Percentiles rank a stretch among this genome's conserved stretches.
Conservation (phyloP, 2,797 vertebrate genomes). For the Decapterus maruadsi region DNA sequence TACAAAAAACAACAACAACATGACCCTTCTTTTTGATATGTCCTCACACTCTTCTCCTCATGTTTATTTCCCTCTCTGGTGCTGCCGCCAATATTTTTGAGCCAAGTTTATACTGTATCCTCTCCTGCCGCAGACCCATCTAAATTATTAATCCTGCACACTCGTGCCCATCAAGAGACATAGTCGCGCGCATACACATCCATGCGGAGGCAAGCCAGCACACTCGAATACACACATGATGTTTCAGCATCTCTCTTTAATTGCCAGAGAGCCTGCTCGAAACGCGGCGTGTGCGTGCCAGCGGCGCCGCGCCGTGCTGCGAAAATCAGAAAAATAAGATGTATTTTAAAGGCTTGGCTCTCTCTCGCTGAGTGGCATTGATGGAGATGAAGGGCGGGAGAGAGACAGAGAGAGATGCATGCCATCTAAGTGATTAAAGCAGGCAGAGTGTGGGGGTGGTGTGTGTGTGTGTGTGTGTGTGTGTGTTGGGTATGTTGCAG, state of each 20-base stretch:
- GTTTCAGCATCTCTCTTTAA: slow-evolving; percentile 17
- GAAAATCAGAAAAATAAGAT: slow-evolving; percentile 50
- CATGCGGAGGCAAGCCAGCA: background rate
- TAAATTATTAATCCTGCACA: slow-evolving; percentile 68
- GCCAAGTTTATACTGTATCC: slow-evolving; percentile 41
- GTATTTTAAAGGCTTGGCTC: slow-evolving; percentile 29
- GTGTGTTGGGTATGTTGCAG: slow-evolving; percentile 29
- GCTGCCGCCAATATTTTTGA: slow-evolving; percentile 32
- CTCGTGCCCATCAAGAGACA: slow-evolving; percentile 14
- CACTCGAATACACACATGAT: background rate
- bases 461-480: slow-evolving; percentile 19
- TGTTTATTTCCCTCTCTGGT: slow-evolving; percentile 35
- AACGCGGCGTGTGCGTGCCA: slow-evolving; percentile 19
- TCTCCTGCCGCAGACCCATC: slow-evolving; percentile 47
- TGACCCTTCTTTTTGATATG: slow-evolving; percentile 27
- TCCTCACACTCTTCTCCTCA: slow-evolving; percentile 32
- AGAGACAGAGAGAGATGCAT: slow-evolving; percentile 52
- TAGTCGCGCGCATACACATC: background rate
- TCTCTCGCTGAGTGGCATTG: slow-evolving; percentile 39
- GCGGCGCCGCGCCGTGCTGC: slow-evolving; percentile 13
- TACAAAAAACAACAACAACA: background rate
- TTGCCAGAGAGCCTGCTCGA: slow-evolving; percentile 12
- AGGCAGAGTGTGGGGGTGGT: slow-evolving; percentile 40
- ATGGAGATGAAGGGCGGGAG: slow-evolving; percentile 53
- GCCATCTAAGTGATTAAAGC: slow-evolving; percentile 74